Percentiles rank a stretch among this genome's conserved stretches.
Conservation (phyloP, 2,888 invertebrate species). For the Drepana falcataria region DNA sequence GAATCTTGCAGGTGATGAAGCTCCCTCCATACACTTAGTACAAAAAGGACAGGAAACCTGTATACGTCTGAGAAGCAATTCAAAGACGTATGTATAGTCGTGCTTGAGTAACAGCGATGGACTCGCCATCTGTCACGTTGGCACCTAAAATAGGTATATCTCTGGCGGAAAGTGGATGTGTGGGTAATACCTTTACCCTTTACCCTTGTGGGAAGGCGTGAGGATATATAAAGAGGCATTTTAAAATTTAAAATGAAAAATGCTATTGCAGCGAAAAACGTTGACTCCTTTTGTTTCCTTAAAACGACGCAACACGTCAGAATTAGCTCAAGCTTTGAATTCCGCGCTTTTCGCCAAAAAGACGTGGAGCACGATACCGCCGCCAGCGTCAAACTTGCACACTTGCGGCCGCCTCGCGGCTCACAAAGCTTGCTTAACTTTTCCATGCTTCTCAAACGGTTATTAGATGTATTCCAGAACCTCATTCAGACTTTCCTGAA, state of each 20-base stretch:
- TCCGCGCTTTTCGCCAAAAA: conserved; percentile 41
- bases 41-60: no score
- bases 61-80: no score
- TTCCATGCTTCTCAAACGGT: conserved; percentile 19
- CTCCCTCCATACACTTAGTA: no score
- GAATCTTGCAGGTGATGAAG: no score
- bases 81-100: no score
- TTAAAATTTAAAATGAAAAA: conserved; percentile 2
- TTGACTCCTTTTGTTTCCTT: conserved; percentile 34
- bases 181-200: no score
- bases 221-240: neutral
- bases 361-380: conserved; percentile 31
- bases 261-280: conserved; percentile 13
- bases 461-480: conserved; percentile 30
- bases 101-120: no score
- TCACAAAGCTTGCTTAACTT: conserved; percentile 32
- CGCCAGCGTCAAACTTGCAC: conserved; percentile 39
- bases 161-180: no score
- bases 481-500: conserved; percentile 18
- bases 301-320: conserved; percentile 25
- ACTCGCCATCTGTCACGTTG: no score
- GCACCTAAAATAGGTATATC: no score
- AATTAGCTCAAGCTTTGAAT: conserved; percentile 48
- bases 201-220: no score
- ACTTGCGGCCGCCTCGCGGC: conserved; percentile 27